Percentiles rank a stretch among this genome's conserved stretches.
Evolutionary conservation across 2,113 vertebrate species (phyloP).

Genomic region (Caretta caretta): DNA sequence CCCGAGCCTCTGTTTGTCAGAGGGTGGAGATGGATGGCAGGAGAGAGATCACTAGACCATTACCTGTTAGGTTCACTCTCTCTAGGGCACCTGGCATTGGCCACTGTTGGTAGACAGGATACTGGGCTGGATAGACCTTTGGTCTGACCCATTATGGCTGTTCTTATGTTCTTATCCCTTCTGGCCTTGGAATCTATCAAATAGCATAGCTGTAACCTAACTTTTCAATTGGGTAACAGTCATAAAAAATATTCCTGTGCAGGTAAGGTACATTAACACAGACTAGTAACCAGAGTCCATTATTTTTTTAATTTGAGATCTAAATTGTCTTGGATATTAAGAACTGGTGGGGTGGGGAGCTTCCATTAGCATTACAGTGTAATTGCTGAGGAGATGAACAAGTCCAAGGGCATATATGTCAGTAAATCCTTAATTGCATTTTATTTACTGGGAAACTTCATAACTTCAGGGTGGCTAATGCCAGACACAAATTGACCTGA

Average conservation of each 20-base stretch:
- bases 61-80: no score
- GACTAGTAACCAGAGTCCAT: rapidly evolving
- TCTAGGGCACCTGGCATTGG: no score
- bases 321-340: no score
- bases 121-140: no score
- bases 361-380: rapidly evolving
- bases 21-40: no score
- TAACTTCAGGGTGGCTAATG: background rate
- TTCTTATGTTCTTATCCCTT: no score
- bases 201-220: rapidly evolving
- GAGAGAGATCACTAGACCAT: no score
- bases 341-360: background rate
- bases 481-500: background rate
- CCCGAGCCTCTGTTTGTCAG: no score
- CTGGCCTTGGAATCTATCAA: background rate
- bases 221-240: background rate
- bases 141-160: no score
- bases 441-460: background rate
- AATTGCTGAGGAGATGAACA: no score
- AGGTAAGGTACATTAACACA: rapidly evolving
- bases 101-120: no score
- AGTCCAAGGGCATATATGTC: rapidly evolving
- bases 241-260: rapidly evolving
- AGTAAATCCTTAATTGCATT: background rate
- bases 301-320: background rate